These are phyloP conservation scores for Pristionchus japonicus DNA, from an alignment of 2,888 invertebrate species.

Conservation along the genomic window DNA sequence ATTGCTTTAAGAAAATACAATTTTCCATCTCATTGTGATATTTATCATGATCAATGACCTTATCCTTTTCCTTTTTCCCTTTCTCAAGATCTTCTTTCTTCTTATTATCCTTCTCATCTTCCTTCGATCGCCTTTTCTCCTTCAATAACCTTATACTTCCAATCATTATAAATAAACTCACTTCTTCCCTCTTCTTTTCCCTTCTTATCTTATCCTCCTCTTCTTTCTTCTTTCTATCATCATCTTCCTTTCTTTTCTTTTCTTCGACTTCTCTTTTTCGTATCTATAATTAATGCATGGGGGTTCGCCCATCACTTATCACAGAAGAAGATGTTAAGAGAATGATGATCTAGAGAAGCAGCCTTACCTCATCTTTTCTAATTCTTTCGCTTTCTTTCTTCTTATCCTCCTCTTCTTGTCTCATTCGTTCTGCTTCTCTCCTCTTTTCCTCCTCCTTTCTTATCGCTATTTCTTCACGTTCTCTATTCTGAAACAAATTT, in stretches of 20 bases:
- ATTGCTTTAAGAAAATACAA: no score
- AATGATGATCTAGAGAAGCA: not conserved
- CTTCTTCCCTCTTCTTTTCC: not conserved
- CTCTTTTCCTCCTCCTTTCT: not conserved
- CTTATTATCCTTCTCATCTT: not conserved
- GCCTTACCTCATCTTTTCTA: not conserved
- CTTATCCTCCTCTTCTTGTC: not conserved
- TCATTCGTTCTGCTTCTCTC: conserved; percentile 3
- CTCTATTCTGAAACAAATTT: not conserved
- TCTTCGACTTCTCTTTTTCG: not conserved
- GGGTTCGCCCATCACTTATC: no score
- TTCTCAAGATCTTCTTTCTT: not conserved
- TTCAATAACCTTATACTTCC: not conserved
- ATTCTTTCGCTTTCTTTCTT: not conserved
- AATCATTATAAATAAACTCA: no score
- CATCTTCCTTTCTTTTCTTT: not conserved
- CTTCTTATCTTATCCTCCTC: not conserved
- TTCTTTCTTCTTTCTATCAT: conserved; percentile 6
- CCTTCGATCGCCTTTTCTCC: not conserved
- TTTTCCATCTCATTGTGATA: no score
- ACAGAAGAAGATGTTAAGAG: not conserved
- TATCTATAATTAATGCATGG: not conserved
- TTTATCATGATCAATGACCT: no score
- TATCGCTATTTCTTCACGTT: not conserved
- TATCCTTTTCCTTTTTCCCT: not conserved